phyloP scores from a whole-genome alignment of 2,888 invertebrate genomes.

The Mellilla xanthometata region DNA sequence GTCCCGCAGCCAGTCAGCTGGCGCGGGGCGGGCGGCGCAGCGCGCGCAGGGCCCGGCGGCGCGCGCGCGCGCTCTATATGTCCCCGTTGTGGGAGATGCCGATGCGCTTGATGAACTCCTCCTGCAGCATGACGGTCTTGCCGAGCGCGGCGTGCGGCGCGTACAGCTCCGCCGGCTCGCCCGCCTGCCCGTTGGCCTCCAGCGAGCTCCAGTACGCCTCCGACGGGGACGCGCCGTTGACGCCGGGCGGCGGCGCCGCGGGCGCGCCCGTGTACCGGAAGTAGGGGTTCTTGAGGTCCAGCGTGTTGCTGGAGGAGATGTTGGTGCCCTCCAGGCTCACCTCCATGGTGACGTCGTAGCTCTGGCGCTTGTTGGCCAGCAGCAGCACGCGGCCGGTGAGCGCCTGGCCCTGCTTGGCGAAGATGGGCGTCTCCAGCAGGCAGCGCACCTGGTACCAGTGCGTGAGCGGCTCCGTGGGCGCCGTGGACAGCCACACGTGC shows the following conservation, averaged over 20 bases:
- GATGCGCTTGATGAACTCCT: conserved; percentile 79
- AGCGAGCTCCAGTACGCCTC: conserved; percentile 95
- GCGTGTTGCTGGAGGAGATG: conserved; percentile 92
- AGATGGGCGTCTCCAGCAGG: conserved; percentile 95
- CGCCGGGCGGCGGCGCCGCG: conserved; percentile 95
- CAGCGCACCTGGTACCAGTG: conserved; percentile 99
- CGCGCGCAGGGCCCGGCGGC: conserved; percentile 78
- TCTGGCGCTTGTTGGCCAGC: conserved; percentile 97
- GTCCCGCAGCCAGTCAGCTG: no score
- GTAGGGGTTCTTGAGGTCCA: conserved; percentile 99
- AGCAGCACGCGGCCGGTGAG: conserved; percentile 94
- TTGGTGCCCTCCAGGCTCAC: conserved; percentile 94
- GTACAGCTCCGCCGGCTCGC: conserved; percentile 67
- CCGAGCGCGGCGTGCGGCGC: conserved; percentile 74
- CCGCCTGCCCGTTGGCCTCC: conserved; percentile 82
- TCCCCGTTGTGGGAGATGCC: conserved; percentile 81
- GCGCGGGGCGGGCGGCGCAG: conserved; percentile 64
- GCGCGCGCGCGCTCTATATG: conserved; percentile 76
- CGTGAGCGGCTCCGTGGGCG: conserved; percentile 98
- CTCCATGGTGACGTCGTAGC: conserved; percentile 99
- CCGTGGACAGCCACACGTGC: conserved; percentile 98
- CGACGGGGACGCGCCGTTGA: conserved; percentile 94
- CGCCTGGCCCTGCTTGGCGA: conserved; percentile 96
- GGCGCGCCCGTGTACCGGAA: conserved; percentile 98
- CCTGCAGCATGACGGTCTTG: conserved; percentile 79